Evolutionary conservation across 2,888 invertebrate genomes (phyloP), one percentile per base, ranked within the genome.

Genomic region (Melanostoma mellinum): DNA sequence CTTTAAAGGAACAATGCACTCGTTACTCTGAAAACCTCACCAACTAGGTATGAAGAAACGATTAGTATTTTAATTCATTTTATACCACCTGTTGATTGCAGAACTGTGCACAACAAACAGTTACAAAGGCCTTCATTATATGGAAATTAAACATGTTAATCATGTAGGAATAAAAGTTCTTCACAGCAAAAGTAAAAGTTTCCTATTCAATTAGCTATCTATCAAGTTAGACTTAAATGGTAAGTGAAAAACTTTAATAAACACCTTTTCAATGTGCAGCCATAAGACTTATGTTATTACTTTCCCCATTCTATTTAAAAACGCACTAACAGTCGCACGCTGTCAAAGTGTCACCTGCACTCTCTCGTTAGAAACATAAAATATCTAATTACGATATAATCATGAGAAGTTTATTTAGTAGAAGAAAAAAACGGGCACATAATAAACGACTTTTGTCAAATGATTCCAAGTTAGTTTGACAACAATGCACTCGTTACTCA

Each of bases 241-340:
- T n/a, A 38, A 46, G 53, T 52, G 10, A 10, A 36, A 3, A 40
- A 38, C 20, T 20, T 20, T 20, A 20, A 53, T 3, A n/a, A 33
- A 52, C 6, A 65, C 33, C 32, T n/a, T 10, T 52, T 3, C 30
- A 40, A 33, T 6, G 2, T 46, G 4, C 6, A 32, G 9, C 36
- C 40, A 20, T 36, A 35, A 32, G 20, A 36, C 72, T 44, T 33
- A 48, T 42, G 40, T 20, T 20, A 20, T 20, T 20, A 65, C 65
- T 74, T 74, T 74, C 63, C 56, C 73, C 9, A 48, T 56, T 72
- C 20, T 46, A n/a, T 35, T 36, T 46, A 50, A 60, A 53, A 53
- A 36, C 30, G 40, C 71, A 52, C 33, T 33, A 38, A 33, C 6
- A 9, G 40, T 63, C 46, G 38, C 72, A 63, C 61, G 8, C 52